Evolutionary conservation across 2,113 vertebrate genomes (phyloP).

Genomic region (Nycticryphes semicollaris): DNA sequence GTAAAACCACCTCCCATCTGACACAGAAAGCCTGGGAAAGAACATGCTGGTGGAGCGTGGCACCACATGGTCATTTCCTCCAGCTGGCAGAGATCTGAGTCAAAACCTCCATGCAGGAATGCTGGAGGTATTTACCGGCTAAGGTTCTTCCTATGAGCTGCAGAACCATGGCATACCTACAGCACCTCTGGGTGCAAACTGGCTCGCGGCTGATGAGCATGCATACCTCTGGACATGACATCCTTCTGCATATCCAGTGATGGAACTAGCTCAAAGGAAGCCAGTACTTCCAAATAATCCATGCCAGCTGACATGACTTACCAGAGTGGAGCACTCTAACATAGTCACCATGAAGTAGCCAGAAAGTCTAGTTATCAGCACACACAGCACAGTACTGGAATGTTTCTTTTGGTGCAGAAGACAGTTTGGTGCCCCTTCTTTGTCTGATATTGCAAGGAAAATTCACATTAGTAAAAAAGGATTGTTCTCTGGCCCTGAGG

Average conservation of each 20-base stretch:
- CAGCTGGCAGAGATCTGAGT: background rate
- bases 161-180: background rate
- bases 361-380: background rate
- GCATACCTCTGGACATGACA: background rate
- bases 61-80: background rate
- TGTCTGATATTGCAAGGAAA: background rate
- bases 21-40: background rate
- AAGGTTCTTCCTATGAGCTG: background rate
- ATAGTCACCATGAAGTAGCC: background rate
- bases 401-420: background rate
- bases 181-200: background rate
- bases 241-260: background rate
- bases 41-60: rapidly evolving
- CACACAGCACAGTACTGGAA: background rate
- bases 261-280: background rate
- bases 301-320: background rate
- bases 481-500: background rate
- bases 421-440: background rate
- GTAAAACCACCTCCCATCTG: background rate
- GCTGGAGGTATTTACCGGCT: background rate
- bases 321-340: background rate
- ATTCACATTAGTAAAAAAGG: background rate
- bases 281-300: background rate
- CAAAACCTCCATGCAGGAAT: background rate
- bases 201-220: rapidly evolving